Base-by-base conservation (phyloP, 2,113 vertebrate genomes). In the Symphodus melops region DNA sequence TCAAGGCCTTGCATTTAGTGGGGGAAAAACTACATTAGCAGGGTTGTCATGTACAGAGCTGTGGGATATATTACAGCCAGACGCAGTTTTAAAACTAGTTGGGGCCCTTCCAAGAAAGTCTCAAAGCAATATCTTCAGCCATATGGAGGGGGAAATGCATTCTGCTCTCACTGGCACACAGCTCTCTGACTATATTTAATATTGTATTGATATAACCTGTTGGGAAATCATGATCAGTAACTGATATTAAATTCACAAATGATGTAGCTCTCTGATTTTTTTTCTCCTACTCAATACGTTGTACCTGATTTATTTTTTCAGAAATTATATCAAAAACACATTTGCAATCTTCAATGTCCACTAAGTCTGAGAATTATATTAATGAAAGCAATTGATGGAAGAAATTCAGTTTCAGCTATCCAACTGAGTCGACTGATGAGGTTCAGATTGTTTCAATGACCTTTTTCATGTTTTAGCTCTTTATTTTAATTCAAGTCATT, bases 121-220 rank as follows among this genome's bases (percentile, higher is more conserved):
- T 89, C 87, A 79, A 37, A 87, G 84, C 76, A 89, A 87, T 86
- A 86, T 82, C 77, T 79, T 60, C 64, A 72, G 75, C 69, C 64
- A 52, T 62, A 85, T 81, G 82, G 82, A 72, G 77, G 55, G 8
- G 39, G 16, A 46, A 67, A 71, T 23, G 55, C n/a, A 75, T 87
- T 74, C 65, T 74, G 19, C 62, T 12, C 21, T 2, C 2, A 44
- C 54, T 82, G 74, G 51, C 42, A 64, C 49, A 16, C 9, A 28
- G 48, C 56, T 75, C 77, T 39, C 67, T 65, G 48, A 72, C 23
- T 14, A 68, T 82, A 68, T 87, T 78, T 79, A 60, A 82, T 88
- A 82, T 68, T 79, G 60, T 82, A 68, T 59, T 52, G 59, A 61
- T 68, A 57, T 28, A 83, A 79, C 68, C 85, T 85, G 59, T 77